Percentiles rank a stretch among this genome's conserved stretches.
Evolutionary conservation across 2,797 vertebrate genomes (phyloP).

Genomic region (Lophotriccus pileatus): DNA sequence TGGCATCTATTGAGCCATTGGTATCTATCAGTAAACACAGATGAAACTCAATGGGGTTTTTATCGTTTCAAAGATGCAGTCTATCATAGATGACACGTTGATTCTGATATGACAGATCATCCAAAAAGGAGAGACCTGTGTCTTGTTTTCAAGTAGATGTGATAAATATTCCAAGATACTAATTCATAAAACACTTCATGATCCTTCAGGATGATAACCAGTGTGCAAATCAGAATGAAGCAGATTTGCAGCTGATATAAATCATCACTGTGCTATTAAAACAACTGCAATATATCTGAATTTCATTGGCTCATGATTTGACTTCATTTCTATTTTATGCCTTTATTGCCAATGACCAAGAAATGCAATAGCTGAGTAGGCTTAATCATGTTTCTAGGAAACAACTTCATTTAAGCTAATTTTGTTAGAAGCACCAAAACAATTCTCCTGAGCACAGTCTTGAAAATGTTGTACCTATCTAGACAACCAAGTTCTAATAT

Average conservation of each 20-base stretch:
- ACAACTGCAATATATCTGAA: background rate
- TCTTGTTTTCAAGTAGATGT: background rate
- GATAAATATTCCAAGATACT: background rate
- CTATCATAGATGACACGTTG: background rate
- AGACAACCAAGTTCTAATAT: background rate
- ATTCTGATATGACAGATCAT: background rate
- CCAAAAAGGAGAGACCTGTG: background rate
- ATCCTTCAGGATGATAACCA: background rate
- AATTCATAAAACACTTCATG: background rate
- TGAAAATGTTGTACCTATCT: background rate
- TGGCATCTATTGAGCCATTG: background rate
- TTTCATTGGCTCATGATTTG: background rate
- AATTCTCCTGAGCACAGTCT: background rate
- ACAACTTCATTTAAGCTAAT: background rate
- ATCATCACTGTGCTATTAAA: background rate
- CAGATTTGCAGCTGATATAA: background rate
- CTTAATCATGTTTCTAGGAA: background rate
- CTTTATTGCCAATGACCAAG: background rate
- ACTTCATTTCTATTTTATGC: background rate
- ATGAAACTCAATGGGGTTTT: background rate
- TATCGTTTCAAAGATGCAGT: background rate
- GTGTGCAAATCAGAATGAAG: slow-evolving; percentile 6
- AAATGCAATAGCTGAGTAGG: background rate
- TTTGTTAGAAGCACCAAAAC: background rate
- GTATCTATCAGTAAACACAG: background rate